These are phyloP conservation scores for Psylliodes chrysocephalus DNA, from an alignment of 2,888 invertebrate species.

Conservation along the genomic window DNA sequence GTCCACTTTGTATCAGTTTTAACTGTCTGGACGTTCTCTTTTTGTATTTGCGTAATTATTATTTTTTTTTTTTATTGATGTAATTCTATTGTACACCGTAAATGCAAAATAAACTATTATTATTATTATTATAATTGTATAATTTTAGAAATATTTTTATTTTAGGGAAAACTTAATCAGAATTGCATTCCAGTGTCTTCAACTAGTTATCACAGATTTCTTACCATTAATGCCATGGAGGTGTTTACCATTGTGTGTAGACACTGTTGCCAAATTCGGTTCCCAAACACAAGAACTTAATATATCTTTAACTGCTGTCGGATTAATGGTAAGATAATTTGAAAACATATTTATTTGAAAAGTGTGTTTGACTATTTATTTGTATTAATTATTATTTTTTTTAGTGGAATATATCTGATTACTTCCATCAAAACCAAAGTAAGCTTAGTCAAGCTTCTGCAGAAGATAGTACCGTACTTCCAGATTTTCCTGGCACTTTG, in stretches of 20 bases:
- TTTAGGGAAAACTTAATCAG: constrained; percentile 88
- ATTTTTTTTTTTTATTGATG: too few relatives aligned
- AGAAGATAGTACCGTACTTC: constrained; percentile 80
- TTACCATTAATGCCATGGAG: constrained; percentile 91
- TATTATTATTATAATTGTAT: too few relatives aligned
- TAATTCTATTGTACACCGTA: too few relatives aligned
- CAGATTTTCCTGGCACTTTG: constrained; percentile 84
- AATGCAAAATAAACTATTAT: too few relatives aligned
- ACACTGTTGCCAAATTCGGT: constrained; percentile 95
- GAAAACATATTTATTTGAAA: not conserved
- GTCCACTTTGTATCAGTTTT: too few relatives aligned
- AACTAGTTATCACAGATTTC: constrained; percentile 94
- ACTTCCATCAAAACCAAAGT: constrained; percentile 94
- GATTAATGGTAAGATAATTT: constrained; percentile 79
- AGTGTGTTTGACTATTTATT: not conserved
- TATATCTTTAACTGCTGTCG: constrained; percentile 96
- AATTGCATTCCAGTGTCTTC: constrained; percentile 95
- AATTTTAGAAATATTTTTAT: constrained; percentile 42
- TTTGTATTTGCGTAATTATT: too few relatives aligned
- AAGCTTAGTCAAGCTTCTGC: constrained; percentile 79
- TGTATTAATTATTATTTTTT: not conserved
- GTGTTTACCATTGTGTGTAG: constrained; percentile 89
- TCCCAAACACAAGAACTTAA: constrained; percentile 96
- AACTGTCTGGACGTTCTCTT: too few relatives aligned
- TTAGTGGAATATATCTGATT: constrained; percentile 99